Conservation (phyloP, 2,113 vertebrate genomes). For the Lepisosteus osseus region DNA sequence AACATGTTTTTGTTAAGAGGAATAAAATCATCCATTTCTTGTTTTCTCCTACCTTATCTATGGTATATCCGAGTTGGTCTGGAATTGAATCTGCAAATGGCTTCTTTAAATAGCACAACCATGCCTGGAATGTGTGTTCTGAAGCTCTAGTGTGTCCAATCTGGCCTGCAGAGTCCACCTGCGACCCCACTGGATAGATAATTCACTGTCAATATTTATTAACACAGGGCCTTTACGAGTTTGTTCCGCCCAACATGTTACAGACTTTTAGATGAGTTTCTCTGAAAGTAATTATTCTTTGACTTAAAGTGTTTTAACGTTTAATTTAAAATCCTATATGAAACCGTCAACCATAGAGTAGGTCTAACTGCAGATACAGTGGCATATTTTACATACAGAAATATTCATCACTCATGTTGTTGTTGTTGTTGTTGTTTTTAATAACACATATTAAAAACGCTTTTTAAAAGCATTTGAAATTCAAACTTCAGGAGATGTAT, state of each 20-base stretch:
- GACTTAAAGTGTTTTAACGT: slow-evolving; percentile 12
- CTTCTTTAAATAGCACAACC: not conserved
- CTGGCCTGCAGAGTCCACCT: slow-evolving; percentile 50
- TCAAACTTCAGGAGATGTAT: too few relatives aligned
- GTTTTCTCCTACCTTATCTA: not conserved
- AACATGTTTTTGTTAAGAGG: too few relatives aligned
- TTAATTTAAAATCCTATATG: slow-evolving; percentile 33
- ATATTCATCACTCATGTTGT: not conserved
- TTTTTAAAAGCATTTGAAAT: too few relatives aligned
- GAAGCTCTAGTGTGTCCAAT: slow-evolving; percentile 51
- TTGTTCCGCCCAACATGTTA: slow-evolving; percentile 30
- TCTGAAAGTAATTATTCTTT: slow-evolving; percentile 20
- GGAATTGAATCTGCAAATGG: too few relatives aligned
- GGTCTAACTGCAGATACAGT: too few relatives aligned
- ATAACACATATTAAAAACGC: too few relatives aligned
- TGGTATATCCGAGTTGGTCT: too few relatives aligned
- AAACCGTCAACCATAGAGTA: slow-evolving; percentile 10
- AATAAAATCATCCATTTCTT: too few relatives aligned
- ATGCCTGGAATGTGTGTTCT: slow-evolving; percentile 45
- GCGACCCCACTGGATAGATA: slow-evolving; percentile 48
- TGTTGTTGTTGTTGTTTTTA: too few relatives aligned
- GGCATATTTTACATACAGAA: too few relatives aligned
- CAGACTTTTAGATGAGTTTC: slow-evolving; percentile 15
- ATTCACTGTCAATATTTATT: slow-evolving; percentile 48
- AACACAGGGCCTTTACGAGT: slow-evolving; percentile 34